These are phyloP conservation scores for Noctua janthe DNA, from an alignment of 2,888 invertebrate genomes.

Conservation along the genomic window DNA sequence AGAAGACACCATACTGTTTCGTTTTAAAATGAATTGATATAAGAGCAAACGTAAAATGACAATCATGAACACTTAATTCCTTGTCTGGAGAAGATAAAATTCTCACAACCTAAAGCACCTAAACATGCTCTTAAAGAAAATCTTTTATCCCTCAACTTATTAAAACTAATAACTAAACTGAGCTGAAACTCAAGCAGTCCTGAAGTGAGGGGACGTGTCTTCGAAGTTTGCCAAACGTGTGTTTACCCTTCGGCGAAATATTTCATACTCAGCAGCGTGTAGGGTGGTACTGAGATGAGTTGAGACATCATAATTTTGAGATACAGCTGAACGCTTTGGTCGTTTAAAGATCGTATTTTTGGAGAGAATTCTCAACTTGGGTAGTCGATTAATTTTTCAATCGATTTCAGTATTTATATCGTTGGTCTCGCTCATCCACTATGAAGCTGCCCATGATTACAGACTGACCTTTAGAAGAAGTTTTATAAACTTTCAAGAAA, in stretches of 20 bases:
- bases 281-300: not conserved
- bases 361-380: not conserved
- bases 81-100: not conserved
- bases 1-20: not conserved
- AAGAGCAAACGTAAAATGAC: not conserved
- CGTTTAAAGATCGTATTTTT: not conserved
- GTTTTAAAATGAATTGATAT: not conserved
- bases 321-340: not conserved
- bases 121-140: constrained; percentile 21
- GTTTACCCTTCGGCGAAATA: constrained; percentile 20
- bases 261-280: constrained; percentile 8
- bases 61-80: not conserved
- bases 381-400: too few species aligned
- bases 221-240: constrained; percentile 51
- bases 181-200: constrained; percentile 43
- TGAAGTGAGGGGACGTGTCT: constrained; percentile 39
- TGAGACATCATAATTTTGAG: not conserved
- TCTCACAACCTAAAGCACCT: not conserved
- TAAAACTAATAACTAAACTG: constrained; percentile 57
- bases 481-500: not conserved
- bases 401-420: too few species aligned
- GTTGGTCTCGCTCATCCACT: too few species aligned
- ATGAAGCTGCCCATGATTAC: too few species aligned
- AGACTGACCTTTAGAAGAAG: not conserved
- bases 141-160: constrained; percentile 31